Evolutionary conservation across 2,797 vertebrate genomes (phyloP), one percentile per base, ranked within the genome.

Genomic region (Acrocephalus scirpaceus): DNA sequence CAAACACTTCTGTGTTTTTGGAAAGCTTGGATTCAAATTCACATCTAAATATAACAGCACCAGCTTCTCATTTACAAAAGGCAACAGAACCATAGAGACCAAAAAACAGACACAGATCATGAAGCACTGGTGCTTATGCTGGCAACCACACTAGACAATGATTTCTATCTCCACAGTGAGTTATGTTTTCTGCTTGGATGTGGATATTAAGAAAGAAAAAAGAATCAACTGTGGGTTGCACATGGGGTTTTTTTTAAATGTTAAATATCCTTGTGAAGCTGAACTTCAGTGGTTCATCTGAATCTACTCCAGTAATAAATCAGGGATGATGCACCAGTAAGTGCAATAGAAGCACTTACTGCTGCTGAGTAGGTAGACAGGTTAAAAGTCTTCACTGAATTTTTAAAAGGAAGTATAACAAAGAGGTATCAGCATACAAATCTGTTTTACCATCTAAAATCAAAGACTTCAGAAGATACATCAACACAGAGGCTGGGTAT

Each of bases 1-100:
- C 58, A 86, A 94, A 83, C 30, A 75, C 27, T 61, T 72, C 34
- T 30, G 32, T 90, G 78, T 17, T 91, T 93, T 92, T 47, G 22
- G 50, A 89, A 96, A 92, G 57, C 66, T n/a, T 77, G 61, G 50
- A 91, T 65, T 83, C 54, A 58, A 79, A 88, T 75, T 73, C 62
- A 60, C 13, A 32, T 80, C 85, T 95, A 96, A 93, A 94, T 83
- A 91, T 89, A 96, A 72, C 74, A 91, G 62, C 40, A 66, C 13
- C 2, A 3, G 34, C 57, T 90, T 86, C 75, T 86, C 75, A 66
- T 78, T 93, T 94, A 83, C 72, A 90, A 91, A 71, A 83, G 45
- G 73, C 61, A 94, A 83, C 27, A 77, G 45, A 93, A 65, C 71
- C 84, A 94, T 12, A 92, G 64, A 92, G 81, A 94, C 81, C 42